phyloP scores from a whole-genome alignment of 2,797 vertebrate species.

The Bryconaethiops microstoma region DNA sequence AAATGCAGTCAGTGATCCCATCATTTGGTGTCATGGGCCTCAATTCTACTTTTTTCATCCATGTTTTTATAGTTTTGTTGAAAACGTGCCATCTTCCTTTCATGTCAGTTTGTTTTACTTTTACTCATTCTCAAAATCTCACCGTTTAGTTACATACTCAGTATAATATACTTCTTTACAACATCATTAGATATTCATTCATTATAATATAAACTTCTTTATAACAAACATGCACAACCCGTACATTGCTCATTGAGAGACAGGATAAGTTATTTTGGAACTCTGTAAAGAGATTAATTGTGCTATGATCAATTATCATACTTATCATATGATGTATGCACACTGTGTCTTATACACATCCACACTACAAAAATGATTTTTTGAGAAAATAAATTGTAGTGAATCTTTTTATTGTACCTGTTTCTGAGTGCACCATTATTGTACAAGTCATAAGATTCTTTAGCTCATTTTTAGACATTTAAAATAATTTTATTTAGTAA shows the following conservation, averaged over 20 bases:
- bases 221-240: not conserved
- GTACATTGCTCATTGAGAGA: not conserved
- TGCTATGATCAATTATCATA: not conserved
- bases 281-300: not conserved
- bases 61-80: conserved; percentile 20
- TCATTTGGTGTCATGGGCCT: conserved; percentile 11
- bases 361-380: not conserved
- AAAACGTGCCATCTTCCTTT: conserved; percentile 42
- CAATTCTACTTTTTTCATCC: not conserved
- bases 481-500: not conserved
- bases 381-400: not conserved
- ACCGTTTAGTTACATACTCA: not conserved
- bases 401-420: not conserved
- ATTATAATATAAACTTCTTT: not conserved
- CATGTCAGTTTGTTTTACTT: conserved; percentile 38
- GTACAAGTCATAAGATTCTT: not conserved
- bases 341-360: not conserved
- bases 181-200: not conserved
- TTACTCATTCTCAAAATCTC: not conserved
- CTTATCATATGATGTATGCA: not conserved
- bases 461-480: not conserved
- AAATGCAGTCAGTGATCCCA: conserved; percentile 1
- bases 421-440: not conserved
- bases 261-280: not conserved
- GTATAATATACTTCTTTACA: not conserved